Conservation (phyloP, 2,113 vertebrate genomes). For the Naja naja region DNA sequence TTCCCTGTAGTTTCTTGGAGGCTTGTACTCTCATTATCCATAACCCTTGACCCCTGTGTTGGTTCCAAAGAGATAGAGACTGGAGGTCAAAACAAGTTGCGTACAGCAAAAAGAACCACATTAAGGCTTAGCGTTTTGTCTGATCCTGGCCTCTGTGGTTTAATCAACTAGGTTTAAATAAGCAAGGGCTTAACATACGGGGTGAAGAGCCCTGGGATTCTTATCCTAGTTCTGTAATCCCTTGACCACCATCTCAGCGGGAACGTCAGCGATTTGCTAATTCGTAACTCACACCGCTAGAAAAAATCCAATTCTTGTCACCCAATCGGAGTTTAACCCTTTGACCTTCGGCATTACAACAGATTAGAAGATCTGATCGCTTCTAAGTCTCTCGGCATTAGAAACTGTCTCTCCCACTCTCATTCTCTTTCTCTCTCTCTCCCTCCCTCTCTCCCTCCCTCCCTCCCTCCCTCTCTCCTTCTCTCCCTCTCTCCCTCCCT, state of each 20-base stretch:
- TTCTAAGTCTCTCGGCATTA: background rate
- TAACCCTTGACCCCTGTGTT: background rate
- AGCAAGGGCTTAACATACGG: background rate
- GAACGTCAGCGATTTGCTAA: background rate
- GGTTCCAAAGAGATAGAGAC: background rate
- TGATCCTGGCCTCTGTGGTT: background rate
- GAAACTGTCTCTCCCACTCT: background rate
- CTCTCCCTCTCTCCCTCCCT: fast-evolving
- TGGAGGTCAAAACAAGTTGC: background rate
- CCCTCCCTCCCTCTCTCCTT: no score
- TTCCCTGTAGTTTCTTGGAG: background rate
- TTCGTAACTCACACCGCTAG: background rate
- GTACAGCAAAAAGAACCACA: background rate
- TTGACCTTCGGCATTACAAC: background rate
- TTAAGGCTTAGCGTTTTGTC: background rate
- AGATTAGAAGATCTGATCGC: background rate
- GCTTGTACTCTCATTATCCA: background rate
- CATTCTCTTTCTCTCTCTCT: no score
- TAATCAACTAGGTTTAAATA: background rate
- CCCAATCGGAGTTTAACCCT: background rate
- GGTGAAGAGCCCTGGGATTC: background rate
- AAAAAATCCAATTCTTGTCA: background rate
- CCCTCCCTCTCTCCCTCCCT: no score
- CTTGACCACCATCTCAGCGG: background rate
- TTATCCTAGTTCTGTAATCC: background rate